These are phyloP conservation scores for Hydriomena furcata DNA, from an alignment of 2,888 invertebrate genomes.

Conservation along the genomic window DNA sequence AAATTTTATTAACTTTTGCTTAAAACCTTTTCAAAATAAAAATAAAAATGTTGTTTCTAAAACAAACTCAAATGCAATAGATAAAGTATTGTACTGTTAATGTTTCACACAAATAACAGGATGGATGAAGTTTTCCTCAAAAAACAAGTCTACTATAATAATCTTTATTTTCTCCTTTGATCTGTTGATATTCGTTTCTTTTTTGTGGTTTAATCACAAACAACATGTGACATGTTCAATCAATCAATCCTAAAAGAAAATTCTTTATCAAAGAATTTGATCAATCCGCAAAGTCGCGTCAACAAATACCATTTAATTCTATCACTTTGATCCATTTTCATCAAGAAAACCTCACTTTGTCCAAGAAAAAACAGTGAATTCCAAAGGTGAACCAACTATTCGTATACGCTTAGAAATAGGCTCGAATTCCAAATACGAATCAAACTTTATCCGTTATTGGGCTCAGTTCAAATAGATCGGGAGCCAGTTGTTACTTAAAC, in stretches of 20 bases:
- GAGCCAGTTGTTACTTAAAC: background rate
- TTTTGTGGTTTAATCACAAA: slow-evolving; percentile 1
- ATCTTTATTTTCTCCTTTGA: no score
- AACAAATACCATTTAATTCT: slow-evolving; percentile 35
- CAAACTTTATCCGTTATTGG: slow-evolving; percentile 64
- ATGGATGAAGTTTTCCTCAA: no score
- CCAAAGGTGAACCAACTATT: slow-evolving; percentile 38
- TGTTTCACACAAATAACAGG: no score
- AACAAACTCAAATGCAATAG: no score
- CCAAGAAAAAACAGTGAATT: slow-evolving; percentile 31
- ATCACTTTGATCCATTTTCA: slow-evolving; percentile 36
- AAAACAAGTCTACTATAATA: no score
- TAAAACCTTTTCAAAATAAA: no score
- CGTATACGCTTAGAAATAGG: slow-evolving; percentile 39
- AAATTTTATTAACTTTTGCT: no score
- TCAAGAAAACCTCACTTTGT: slow-evolving; percentile 26
- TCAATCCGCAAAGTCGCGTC: slow-evolving; percentile 20
- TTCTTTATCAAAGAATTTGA: slow-evolving; percentile 19
- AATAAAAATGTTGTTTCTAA: no score
- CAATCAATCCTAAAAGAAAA: slow-evolving; percentile 24
- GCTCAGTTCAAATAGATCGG: slow-evolving; percentile 15
- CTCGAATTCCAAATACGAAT: slow-evolving; percentile 45
- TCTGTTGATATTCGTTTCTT: no score
- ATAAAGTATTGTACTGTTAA: no score
- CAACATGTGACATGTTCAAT: slow-evolving; percentile 6